phyloP scores from a whole-genome alignment of 2,113 vertebrate genomes.

The Cygnus buccinator region DNA sequence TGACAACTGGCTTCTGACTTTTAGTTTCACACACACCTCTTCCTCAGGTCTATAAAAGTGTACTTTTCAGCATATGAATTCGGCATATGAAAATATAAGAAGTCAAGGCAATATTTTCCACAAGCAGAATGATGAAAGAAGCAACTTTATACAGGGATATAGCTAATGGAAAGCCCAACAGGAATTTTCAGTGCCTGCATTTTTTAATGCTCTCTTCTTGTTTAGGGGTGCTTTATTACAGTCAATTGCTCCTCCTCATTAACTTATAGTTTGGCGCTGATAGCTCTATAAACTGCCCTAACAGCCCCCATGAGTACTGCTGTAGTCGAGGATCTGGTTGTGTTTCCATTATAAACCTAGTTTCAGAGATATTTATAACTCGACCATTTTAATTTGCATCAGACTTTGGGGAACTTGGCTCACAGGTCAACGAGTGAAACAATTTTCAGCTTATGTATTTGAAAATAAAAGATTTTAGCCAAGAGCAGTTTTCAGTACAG shows the following conservation, averaged over 20 bases:
- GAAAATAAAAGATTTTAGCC: constrained; percentile 50
- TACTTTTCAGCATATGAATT: not conserved
- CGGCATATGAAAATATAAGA: not conserved
- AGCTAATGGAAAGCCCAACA: not conserved
- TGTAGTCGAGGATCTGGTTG: constrained; percentile 35
- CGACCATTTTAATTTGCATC: constrained; percentile 72
- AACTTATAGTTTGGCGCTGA: constrained; percentile 16
- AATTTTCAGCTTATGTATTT: constrained; percentile 51
- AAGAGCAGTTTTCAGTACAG: constrained; percentile 28
- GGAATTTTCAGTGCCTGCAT: constrained; percentile 24
- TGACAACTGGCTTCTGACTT: constrained; percentile 43
- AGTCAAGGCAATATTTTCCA: constrained; percentile 31
- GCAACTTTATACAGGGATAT: not conserved
- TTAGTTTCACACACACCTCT: not conserved
- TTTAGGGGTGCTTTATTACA: constrained; percentile 51
- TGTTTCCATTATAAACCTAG: constrained; percentile 54
- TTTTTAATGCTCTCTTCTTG: constrained; percentile 48
- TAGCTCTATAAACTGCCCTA: constrained; percentile 60
- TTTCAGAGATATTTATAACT: constrained; percentile 70
- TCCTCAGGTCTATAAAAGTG: not conserved
- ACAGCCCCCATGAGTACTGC: constrained; percentile 47
- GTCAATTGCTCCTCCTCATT: constrained; percentile 43
- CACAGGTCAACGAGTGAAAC: constrained; percentile 43
- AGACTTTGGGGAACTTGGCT: constrained; percentile 61
- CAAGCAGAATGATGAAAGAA: constrained; percentile 25